These are phyloP conservation scores for Chelonus insularis DNA, from an alignment of 1,140 invertebrate genomes.

Conservation along the genomic window DNA sequence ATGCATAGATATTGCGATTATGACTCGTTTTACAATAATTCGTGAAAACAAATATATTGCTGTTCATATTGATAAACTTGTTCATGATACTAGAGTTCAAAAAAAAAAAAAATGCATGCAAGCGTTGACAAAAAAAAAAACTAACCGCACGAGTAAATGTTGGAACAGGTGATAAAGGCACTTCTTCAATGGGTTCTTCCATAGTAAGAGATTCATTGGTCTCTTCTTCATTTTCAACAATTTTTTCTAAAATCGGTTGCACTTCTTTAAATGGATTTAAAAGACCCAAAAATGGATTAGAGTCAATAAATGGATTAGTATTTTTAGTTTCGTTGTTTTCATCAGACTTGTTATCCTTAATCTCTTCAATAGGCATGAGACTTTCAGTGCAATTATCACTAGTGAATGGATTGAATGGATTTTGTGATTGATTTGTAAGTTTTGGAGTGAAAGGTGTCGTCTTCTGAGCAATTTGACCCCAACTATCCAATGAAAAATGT, in stretches of 20 bases:
- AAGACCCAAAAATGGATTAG: slow-evolving; percentile 60
- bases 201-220: not conserved
- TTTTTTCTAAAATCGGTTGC: slow-evolving; percentile 21
- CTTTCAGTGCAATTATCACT: slow-evolving; percentile 37
- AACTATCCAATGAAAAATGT: slow-evolving; percentile 57
- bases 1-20: too few species aligned
- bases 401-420: slow-evolving; percentile 57
- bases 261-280: slow-evolving; percentile 52
- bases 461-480: slow-evolving; percentile 57
- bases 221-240: slow-evolving; percentile 34
- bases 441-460: slow-evolving; percentile 54
- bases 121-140: slow-evolving; percentile 25
- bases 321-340: slow-evolving; percentile 51
- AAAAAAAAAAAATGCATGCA: too few species aligned
- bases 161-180: slow-evolving; percentile 50
- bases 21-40: too few species aligned
- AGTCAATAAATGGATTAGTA: slow-evolving; percentile 64
- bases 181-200: slow-evolving; percentile 49
- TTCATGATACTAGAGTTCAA: too few species aligned
- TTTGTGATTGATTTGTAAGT: slow-evolving; percentile 51
- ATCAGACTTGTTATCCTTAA: slow-evolving; percentile 33
- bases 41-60: too few species aligned
- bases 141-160: slow-evolving; percentile 52
- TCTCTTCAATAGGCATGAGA: slow-evolving; percentile 33
- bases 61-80: too few species aligned